These are phyloP conservation scores for Bubalus kerabau DNA, from an alignment of 2,113 vertebrate genomes.

Conservation along the genomic window DNA sequence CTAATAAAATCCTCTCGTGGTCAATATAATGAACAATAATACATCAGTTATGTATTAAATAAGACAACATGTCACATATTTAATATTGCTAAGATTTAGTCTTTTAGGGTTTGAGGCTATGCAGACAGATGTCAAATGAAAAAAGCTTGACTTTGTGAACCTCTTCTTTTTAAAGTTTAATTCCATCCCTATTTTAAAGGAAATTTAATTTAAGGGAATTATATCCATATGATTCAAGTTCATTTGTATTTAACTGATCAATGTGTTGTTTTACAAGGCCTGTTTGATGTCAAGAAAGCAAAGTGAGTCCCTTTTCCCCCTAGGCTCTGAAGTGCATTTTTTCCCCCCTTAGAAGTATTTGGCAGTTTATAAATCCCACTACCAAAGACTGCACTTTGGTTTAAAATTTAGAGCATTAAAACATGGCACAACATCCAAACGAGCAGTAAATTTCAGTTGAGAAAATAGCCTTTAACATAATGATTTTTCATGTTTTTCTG, in stretches of 20 bases:
- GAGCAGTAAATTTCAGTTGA: slow-evolving; percentile 46
- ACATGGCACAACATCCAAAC: not conserved
- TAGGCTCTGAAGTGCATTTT: slow-evolving; percentile 65
- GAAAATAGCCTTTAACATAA: slow-evolving; percentile 23
- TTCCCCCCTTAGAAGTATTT: slow-evolving; percentile 58
- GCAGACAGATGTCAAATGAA: slow-evolving; percentile 52
- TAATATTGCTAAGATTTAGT: slow-evolving; percentile 50
- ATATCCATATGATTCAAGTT: slow-evolving; percentile 72
- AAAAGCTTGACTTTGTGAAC: slow-evolving; percentile 60
- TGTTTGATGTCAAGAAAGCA: slow-evolving; percentile 73
- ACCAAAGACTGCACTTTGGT: slow-evolving; percentile 47
- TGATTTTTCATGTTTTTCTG: slow-evolving; percentile 34
- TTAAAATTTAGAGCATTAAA: slow-evolving; percentile 53
- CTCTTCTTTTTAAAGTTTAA: slow-evolving; percentile 67
- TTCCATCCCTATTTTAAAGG: slow-evolving; percentile 70
- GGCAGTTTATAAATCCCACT: slow-evolving; percentile 66
- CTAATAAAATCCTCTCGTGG: not conserved
- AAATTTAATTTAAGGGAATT: slow-evolving; percentile 74
- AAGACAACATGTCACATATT: not conserved
- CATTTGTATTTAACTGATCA: slow-evolving; percentile 73
- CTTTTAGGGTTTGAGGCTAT: slow-evolving; percentile 31
- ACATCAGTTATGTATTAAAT: slow-evolving; percentile 20
- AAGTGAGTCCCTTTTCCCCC: slow-evolving; percentile 54
- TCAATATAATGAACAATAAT: not conserved
- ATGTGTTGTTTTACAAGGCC: slow-evolving; percentile 69